Base-by-base conservation (phyloP, 2,113 vertebrate genomes). In the Thamnaconus septentrionalis region DNA sequence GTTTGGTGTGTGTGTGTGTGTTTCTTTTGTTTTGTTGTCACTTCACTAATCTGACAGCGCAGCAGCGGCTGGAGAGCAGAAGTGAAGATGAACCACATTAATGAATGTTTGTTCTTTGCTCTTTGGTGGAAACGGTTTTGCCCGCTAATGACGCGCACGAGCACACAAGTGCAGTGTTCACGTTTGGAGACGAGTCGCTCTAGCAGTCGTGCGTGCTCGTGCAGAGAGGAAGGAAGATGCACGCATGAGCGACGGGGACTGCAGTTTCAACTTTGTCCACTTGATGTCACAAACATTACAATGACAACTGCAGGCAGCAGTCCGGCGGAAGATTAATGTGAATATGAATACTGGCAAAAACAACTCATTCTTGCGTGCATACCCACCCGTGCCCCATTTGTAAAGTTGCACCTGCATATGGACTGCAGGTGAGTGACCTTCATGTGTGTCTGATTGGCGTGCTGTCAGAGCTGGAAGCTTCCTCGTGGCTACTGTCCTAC, bases 261-360 rank as follows among this genome's bases (percentile, higher is more conserved):
- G 89, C 81, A 88, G 44, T 89, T 85, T 78, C 71, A 48, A 7
- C 66, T 87, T 79, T 71, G 75, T 80, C 89, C 89, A 89, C 89
- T 84, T 85, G 89, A 87, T 89, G 89, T 89, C 89, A 90, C 80
- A 87, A 89, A 85, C 87, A 88, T 83, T 86, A 73, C 89, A 88
- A 88, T 53, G 68, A 83, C 83, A 76, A 67, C 58, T 48, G 18
- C 18, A 31, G 10, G 48, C 9, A 5, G 10, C 48, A n/a, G 48
- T 50, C 53, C 41, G 59, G 41, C 4, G 3, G 52, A 44, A 3
- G 12, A 12, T 31, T 57, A 42, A 52, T 61, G 43, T 41, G 48
- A 54, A 50, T 45, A 47, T 18, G 53, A 76, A 43, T 7, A 45
- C 55, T 11, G 39, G 44, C 45, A 9, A 31, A 31, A 31, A 31